Conservation (phyloP, 2,888 invertebrate genomes). For the Drosophila melanosoma region DNA sequence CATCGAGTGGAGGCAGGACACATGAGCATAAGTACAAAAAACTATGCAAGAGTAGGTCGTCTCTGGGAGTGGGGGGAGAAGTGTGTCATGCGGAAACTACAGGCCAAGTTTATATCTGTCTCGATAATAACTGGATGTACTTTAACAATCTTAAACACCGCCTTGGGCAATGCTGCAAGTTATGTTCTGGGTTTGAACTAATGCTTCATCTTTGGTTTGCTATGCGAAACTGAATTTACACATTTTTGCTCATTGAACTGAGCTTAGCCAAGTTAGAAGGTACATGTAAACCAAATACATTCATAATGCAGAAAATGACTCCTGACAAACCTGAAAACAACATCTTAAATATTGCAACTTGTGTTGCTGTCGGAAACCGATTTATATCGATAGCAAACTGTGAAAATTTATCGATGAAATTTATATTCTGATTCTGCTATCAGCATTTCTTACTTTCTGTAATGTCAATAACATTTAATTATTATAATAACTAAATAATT, state of each 20-base stretch:
- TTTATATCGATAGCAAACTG: neutral
- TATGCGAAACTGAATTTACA: neutral
- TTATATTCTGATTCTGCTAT: neutral
- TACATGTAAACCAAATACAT: neutral
- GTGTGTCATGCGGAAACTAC: neutral
- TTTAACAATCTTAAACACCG: neutral
- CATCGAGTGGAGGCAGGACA: constrained; percentile 15
- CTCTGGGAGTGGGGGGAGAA: neutral
- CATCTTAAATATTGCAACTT: neutral
- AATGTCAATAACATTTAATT: neutral
- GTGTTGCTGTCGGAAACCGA: neutral
- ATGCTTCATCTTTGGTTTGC: neutral
- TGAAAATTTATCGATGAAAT: neutral
- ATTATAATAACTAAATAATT: too few relatives aligned
- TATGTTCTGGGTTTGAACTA: neutral
- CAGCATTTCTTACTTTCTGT: neutral
- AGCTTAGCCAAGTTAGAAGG: neutral
- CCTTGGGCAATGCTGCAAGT: neutral
- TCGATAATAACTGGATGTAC: neutral
- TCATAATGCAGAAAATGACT: neutral
- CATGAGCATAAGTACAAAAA: constrained; percentile 19
- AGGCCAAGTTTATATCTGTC: neutral
- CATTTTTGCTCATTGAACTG: too few relatives aligned
- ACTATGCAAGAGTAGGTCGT: neutral
- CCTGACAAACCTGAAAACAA: neutral